These are phyloP conservation scores for Bathynomus jamesi DNA, from an alignment of 1,140 invertebrate species.

Conservation along the genomic window DNA sequence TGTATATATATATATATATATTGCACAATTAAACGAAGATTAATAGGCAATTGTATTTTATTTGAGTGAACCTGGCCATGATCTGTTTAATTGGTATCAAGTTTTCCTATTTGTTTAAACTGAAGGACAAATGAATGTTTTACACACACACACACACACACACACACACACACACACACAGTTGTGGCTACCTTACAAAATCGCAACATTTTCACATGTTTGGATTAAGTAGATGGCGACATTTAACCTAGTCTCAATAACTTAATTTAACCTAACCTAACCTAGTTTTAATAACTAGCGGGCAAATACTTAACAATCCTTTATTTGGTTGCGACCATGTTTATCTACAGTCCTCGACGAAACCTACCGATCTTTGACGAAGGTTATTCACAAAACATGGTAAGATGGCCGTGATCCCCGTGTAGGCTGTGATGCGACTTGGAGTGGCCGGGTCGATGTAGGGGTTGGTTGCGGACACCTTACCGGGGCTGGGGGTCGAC, in stretches of 20 bases:
- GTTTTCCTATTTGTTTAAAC: too few relatives aligned
- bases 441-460: conserved; percentile 8
- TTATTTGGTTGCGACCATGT: too few relatives aligned
- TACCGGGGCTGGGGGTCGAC: not conserved
- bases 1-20: too few relatives aligned
- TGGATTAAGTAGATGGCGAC: not conserved
- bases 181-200: too few relatives aligned
- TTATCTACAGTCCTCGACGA: too few relatives aligned
- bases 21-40: too few relatives aligned
- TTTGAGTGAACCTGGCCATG: too few relatives aligned
- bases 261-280: not conserved
- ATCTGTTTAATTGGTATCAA: too few relatives aligned
- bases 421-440: conserved; percentile 2
- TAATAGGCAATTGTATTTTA: too few relatives aligned
- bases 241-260: not conserved
- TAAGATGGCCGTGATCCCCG: not conserved
- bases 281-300: not conserved
- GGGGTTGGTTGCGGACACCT: conserved; percentile 5
- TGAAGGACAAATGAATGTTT: too few relatives aligned
- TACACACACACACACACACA: too few relatives aligned
- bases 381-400: conserved; percentile 9
- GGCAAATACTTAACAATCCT: not conserved
- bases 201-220: not conserved
- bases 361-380: conserved; percentile 10
- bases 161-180: too few relatives aligned